Conservation (phyloP, 2,113 vertebrate species). For the Cyphomyrus discorhynchus region DNA sequence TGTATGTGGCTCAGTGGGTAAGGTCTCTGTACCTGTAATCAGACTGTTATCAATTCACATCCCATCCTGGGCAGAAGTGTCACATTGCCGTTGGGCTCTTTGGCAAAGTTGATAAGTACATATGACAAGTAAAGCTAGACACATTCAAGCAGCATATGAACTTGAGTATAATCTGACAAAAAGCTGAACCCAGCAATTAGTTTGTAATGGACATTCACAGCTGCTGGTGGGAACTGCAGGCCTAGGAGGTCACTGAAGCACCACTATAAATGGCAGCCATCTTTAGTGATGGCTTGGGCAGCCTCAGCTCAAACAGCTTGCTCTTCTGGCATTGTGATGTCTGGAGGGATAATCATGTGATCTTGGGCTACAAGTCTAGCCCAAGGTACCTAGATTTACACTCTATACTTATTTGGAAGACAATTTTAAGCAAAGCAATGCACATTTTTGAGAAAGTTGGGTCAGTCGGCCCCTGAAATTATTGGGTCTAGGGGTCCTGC, state of each 20-base stretch:
- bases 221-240: background rate
- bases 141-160: background rate
- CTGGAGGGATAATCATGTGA: background rate
- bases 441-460: background rate
- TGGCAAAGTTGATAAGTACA: background rate
- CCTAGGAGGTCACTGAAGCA: background rate
- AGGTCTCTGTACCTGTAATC: background rate
- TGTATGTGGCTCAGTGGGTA: background rate
- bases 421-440: background rate
- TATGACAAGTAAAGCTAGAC: background rate
- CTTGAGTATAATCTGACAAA: background rate
- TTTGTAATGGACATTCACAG: background rate
- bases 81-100: background rate
- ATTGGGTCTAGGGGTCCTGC: background rate
- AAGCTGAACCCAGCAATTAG: background rate
- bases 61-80: background rate
- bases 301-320: background rate
- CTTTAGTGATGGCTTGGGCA: background rate
- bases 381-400: background rate
- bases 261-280: background rate
- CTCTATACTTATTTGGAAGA: background rate
- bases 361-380: background rate
- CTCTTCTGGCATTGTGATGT: background rate
- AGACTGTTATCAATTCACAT: background rate
- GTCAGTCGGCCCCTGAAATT: background rate